Conservation (phyloP, 2,113 vertebrate genomes). For the Nerophis ophidion region DNA sequence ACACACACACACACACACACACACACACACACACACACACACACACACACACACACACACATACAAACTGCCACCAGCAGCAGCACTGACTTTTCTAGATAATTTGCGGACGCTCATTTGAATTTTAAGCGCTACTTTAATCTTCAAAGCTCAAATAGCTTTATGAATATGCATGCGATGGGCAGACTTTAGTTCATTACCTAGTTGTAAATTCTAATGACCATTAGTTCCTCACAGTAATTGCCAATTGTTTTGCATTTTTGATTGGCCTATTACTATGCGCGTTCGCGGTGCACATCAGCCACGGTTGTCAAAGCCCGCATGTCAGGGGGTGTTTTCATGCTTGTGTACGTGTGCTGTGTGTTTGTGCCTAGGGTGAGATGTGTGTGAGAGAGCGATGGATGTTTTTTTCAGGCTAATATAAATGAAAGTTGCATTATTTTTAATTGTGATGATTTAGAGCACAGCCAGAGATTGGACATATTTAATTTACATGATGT, state of each 20-base stretch:
- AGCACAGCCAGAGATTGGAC: conserved; percentile 94
- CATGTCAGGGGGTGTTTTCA: conserved; percentile 54
- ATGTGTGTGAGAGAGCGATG: background rate
- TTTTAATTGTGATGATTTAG: conserved; percentile 84
- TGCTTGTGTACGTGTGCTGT: conserved; percentile 26
- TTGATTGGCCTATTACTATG: conserved; percentile 99
- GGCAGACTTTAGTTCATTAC: conserved; percentile 99
- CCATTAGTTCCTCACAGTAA: conserved; percentile 99
- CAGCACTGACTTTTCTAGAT: conserved; percentile 94
- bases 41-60: conserved; percentile 29
- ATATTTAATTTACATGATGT: conserved; percentile 99
- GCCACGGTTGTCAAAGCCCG: conserved; percentile 89
- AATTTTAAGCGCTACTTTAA: conserved; percentile 99
- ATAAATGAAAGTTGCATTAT: conserved; percentile 91
- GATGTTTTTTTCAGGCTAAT: conserved; percentile 65
- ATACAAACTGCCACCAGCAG: conserved; percentile 64
- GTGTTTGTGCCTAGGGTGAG: conserved; percentile 28
- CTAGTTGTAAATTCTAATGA: conserved; percentile 99
- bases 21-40: background rate
- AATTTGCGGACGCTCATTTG: conserved; percentile 99
- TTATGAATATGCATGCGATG: conserved; percentile 99
- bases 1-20: conserved; percentile 27
- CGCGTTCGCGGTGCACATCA: conserved; percentile 95
- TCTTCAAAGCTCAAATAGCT: conserved; percentile 99
- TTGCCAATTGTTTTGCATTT: conserved; percentile 99